These are phyloP conservation scores for Barnardius zonarius DNA, from an alignment of 2,113 vertebrate species.

Conservation along the genomic window DNA sequence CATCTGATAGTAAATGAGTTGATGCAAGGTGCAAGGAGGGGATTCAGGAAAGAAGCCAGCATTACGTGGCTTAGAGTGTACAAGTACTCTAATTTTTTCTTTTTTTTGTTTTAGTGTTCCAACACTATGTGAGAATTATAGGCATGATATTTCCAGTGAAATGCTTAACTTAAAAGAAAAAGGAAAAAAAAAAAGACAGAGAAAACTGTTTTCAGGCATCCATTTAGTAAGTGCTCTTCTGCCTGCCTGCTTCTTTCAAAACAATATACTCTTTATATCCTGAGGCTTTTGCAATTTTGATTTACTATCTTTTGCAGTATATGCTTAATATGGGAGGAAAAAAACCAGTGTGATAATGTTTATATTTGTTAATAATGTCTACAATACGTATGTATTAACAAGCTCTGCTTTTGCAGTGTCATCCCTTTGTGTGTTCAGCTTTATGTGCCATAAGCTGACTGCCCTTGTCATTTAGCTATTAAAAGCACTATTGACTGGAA, in stretches of 20 bases:
- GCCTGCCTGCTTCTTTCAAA: neutral
- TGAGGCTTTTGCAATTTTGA: slow-evolving; percentile 23
- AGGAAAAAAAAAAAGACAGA: neutral
- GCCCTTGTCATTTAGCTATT: neutral
- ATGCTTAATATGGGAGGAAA: neutral
- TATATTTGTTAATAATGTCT: neutral
- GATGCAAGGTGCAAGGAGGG: neutral
- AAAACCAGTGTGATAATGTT: neutral
- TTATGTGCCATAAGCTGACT: neutral
- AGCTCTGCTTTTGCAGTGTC: slow-evolving; percentile 21
- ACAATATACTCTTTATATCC: neutral
- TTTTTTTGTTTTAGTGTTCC: neutral
- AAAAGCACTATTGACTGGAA: neutral
- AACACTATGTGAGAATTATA: neutral
- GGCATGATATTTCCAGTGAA: neutral
- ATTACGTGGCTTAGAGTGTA: neutral
- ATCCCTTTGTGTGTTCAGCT: slow-evolving; percentile 5
- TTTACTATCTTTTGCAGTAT: neutral
- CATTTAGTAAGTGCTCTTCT: slow-evolving; percentile 47
- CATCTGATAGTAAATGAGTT: neutral
- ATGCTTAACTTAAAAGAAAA: neutral
- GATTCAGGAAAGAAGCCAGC: neutral
- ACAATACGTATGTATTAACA: neutral
- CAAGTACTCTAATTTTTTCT: neutral
- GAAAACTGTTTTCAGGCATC: slow-evolving; percentile 31